Base-by-base conservation (phyloP, 2,797 vertebrate species). In the Falco cherrug region DNA sequence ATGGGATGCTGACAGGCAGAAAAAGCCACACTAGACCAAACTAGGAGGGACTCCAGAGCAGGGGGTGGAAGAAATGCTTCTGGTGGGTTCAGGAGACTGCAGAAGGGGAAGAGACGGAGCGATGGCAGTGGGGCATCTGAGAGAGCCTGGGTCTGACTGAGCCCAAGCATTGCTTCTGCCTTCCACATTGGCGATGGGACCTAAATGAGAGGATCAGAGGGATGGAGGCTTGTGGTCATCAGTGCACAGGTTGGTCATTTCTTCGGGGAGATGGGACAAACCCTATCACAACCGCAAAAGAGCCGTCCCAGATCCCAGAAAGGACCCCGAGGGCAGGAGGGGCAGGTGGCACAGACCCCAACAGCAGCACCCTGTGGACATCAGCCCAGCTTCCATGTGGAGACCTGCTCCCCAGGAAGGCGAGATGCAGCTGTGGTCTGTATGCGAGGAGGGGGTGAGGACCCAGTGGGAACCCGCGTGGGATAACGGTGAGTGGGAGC, bases 381-480 rank as follows among this genome's bases (percentile, higher is more conserved):
- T 35, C 51, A 89, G 29, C 45, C 9, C 45, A 33, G 45, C 43
- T 45, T n/a, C 83, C 59, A 29, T 2, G 45, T 26, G 63, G 87
- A 60, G 45, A 60, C 51, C 73, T 88, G 43, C 41, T n/a, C 35
- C 41, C 24, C 1, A 2, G 41, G 41, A 53, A 69, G 61, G 31
- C 1, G 0, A 53, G 39, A 2, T 25, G 10, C 26, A 51, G 29
- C 31, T 56, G 51, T 0, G 6, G 24, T 39, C 16, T 67, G 26
- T 1, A 1, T 25, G 51, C 2, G 5, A 73, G 33, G 39, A 76
- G 28, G 3, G 14, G 28, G 4, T 35, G 60, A 69, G 47, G 28
- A 64, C 16, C 28, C 2, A 1, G 3, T 39, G 63, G 67, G 54
- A 56, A 33, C 19, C 22, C 63, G 12, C 0, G 0, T 1, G 15